A percentile compares a stretch with the other conserved stretches of the same genome.
phyloP scores from a whole-genome alignment of 2,113 vertebrate species.

The Clupea harengus region DNA sequence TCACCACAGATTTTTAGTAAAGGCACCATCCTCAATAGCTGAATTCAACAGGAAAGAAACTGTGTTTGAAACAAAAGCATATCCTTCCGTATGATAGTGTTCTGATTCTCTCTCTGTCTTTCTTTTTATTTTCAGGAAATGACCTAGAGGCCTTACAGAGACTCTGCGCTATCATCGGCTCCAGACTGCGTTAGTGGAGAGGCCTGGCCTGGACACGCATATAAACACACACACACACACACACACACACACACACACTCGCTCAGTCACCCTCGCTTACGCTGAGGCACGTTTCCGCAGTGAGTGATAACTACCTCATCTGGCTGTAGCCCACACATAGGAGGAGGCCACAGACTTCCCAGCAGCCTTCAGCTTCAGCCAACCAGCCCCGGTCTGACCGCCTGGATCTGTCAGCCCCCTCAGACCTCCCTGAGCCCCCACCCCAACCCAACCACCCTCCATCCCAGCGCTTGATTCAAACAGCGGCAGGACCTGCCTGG shows the following conservation, averaged over 20 bases:
- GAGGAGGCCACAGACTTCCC: neutral
- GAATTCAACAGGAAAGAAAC: constrained; percentile 24
- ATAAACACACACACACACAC: neutral
- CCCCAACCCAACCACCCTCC: constrained; percentile 65
- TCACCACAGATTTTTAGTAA: neutral
- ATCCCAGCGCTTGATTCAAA: constrained; percentile 37
- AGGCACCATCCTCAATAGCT: neutral
- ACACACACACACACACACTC: neutral
- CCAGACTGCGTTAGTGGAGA: constrained; percentile 73
- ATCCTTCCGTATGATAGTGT: constrained; percentile 65
- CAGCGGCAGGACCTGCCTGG: neutral
- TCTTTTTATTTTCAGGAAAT: constrained; percentile 82
- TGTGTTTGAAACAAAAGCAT: constrained; percentile 40
- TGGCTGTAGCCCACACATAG: neutral
- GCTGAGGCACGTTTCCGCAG: neutral
- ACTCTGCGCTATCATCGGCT: constrained; percentile 82
- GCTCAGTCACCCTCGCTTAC: neutral
- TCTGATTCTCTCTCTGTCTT: constrained; percentile 54
- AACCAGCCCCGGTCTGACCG: constrained; percentile 67
- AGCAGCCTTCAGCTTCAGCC: neutral
- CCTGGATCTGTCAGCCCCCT: constrained; percentile 84
- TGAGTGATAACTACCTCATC: constrained; percentile 7
- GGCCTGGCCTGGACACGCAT: constrained; percentile 72
- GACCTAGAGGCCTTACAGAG: constrained; percentile 97
- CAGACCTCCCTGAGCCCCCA: constrained; percentile 49